These are phyloP conservation scores for Arbacia lixula DNA, from an alignment of 53 echinoderm and acorn worm genomes.

Conservation along the genomic window DNA sequence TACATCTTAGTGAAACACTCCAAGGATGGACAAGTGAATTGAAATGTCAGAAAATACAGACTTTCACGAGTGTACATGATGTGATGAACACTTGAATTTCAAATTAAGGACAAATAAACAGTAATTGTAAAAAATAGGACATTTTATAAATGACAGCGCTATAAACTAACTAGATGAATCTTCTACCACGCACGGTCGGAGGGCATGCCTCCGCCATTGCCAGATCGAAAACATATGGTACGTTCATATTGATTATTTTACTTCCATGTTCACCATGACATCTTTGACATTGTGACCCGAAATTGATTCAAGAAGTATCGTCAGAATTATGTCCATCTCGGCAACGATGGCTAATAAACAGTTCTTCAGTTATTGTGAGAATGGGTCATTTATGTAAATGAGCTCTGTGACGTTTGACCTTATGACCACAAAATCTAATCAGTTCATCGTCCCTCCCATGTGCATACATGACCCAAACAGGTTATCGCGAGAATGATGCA, in stretches of 20 bases:
- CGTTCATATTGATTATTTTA: background rate
- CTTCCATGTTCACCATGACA: background rate
- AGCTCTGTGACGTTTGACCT: background rate
- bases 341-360: background rate
- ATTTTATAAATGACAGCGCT: too few species aligned
- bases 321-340: background rate
- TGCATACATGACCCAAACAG: too few species aligned
- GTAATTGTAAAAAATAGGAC: too few species aligned
- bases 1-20: too few species aligned
- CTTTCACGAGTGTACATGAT: too few species aligned
- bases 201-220: background rate
- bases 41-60: too few species aligned
- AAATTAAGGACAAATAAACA: too few species aligned
- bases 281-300: background rate
- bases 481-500: too few species aligned
- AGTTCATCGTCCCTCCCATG: background rate
- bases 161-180: background rate
- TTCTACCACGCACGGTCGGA: background rate
- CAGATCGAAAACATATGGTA: background rate
- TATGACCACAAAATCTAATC: background rate
- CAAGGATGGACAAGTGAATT: too few species aligned
- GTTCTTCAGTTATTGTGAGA: background rate
- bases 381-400: background rate
- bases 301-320: background rate
- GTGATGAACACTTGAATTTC: too few species aligned